Conservation (phyloP, 2,113 vertebrate genomes). For the Corydoras maculifer region DNA sequence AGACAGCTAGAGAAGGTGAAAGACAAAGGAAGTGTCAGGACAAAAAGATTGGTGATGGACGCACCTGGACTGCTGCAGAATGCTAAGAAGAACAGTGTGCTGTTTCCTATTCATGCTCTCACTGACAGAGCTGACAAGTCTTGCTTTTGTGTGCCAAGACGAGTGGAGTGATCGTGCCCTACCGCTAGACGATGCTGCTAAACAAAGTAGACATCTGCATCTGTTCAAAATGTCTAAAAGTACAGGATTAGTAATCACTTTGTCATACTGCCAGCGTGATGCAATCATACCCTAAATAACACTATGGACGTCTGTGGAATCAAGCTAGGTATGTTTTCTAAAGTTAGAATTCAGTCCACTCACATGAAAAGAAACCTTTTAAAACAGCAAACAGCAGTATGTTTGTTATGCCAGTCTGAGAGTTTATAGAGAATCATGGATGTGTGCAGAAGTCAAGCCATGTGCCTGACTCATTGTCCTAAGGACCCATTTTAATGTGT, state of each 20-base stretch:
- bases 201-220: not conserved
- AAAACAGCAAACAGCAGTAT: too few species aligned
- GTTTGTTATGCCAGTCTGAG: too few species aligned
- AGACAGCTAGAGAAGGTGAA: not conserved
- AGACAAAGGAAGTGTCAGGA: not conserved
- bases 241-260: not conserved
- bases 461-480: too few species aligned
- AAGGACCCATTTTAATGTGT: too few species aligned
- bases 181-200: not conserved
- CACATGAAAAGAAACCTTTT: too few species aligned
- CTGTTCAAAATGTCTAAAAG: not conserved
- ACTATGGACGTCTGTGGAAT: not conserved
- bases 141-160: not conserved
- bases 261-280: not conserved
- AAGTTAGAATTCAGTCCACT: not conserved
- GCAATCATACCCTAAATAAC: not conserved
- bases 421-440: too few species aligned
- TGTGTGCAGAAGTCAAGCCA: too few species aligned
- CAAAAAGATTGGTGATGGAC: not conserved
- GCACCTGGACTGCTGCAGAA: constrained; percentile 8
- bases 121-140: constrained; percentile 5
- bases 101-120: constrained; percentile 10
- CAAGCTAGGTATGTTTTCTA: not conserved
- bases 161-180: not conserved
- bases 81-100: not conserved